Conservation (phyloP, 2,888 invertebrate species). For the Drosophila borealis region DNA sequence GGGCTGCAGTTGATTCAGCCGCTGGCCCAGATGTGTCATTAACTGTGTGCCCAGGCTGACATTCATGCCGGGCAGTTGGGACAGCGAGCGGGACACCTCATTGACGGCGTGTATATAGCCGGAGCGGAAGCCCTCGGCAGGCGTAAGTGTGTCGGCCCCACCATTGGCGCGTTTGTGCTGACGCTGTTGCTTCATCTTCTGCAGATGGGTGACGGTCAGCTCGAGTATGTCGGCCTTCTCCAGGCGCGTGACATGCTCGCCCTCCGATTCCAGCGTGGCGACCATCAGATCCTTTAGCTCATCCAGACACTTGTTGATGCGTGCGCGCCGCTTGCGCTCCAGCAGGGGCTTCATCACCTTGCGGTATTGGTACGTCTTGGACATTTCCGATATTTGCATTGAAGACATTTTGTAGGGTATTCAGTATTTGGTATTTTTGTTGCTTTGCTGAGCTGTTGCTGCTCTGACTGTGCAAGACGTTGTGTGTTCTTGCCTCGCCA, state of each 20-base stretch:
- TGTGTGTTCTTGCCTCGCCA: conserved; percentile 60
- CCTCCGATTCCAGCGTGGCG: conserved; percentile 89
- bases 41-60: conserved; percentile 93
- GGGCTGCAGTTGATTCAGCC: conserved; percentile 87
- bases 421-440: conserved; percentile 13
- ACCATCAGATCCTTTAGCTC: conserved; percentile 96
- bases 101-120: conserved; percentile 96
- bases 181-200: conserved; percentile 90
- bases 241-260: conserved; percentile 94
- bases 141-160: conserved; percentile 86
- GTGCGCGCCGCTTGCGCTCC: conserved; percentile 94
- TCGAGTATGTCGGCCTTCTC: conserved; percentile 96
- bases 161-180: conserved; percentile 71
- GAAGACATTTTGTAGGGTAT: conserved; percentile 71
- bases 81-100: conserved; percentile 94
- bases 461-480: conserved; percentile 67
- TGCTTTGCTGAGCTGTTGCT: conserved; percentile 63
- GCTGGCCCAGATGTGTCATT: conserved; percentile 95
- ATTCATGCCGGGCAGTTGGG: conserved; percentile 94
- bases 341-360: conserved; percentile 98
- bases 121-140: conserved; percentile 93
- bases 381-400: conserved; percentile 86
- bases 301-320: conserved; percentile 95
- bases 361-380: conserved; percentile 96
- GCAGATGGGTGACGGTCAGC: conserved; percentile 93